phyloP scores from a whole-genome alignment of 2,888 invertebrate genomes.

The Monopis laevigella region DNA sequence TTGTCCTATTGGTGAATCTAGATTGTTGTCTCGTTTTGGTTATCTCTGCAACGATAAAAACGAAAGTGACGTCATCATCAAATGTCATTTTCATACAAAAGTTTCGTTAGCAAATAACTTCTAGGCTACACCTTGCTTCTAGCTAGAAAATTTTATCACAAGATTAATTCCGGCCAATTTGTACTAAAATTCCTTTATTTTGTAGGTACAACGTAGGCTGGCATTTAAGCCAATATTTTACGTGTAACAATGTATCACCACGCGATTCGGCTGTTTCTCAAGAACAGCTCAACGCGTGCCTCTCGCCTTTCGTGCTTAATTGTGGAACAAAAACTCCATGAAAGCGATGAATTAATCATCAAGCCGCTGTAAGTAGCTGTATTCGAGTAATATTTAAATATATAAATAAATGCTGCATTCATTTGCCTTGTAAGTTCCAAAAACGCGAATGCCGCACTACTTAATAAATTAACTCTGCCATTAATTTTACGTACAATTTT shows the following conservation, averaged over 20 bases:
- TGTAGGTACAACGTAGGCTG: neutral
- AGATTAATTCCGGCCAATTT: no score
- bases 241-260: constrained; percentile 34
- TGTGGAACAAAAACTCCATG: constrained; percentile 58
- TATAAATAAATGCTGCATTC: constrained; percentile 36
- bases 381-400: constrained; percentile 33
- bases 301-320: constrained; percentile 34
- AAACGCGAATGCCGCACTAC: constrained; percentile 9
- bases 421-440: constrained; percentile 27
- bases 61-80: no score
- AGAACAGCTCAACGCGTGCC: constrained; percentile 25
- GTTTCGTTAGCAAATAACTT: no score
- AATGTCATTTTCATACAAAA: no score
- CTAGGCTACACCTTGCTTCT: no score
- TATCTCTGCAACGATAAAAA: no score
- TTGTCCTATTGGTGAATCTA: no score
- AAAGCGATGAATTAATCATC: constrained; percentile 57
- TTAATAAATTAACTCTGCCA: constrained; percentile 8
- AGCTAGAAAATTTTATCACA: no score
- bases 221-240: constrained; percentile 8
- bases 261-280: constrained; percentile 33
- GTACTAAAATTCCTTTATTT: neutral
- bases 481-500: no score
- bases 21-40: no score
- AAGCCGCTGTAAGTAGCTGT: constrained; percentile 33